A percentile compares a stretch with the other conserved stretches of the same genome.
Evolutionary conservation across 2,888 invertebrate genomes (phyloP).

Genomic region (Helleia helle): DNA sequence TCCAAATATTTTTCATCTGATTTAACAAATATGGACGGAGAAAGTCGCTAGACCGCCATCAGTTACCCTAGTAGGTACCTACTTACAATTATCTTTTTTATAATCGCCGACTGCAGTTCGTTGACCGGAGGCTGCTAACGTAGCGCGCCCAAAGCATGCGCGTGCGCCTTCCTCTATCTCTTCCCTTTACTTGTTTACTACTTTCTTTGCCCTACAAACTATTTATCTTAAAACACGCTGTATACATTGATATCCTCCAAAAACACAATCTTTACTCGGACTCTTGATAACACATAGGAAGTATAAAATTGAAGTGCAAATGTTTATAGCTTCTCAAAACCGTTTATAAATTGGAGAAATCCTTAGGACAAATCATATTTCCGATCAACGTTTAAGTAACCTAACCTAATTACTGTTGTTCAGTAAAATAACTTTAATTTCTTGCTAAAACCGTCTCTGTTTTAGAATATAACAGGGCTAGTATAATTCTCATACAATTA

Average conservation of each 20-base stretch:
- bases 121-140: slow-evolving; percentile 64
- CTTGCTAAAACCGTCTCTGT: too few species aligned
- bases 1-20: background rate
- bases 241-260: too few species aligned
- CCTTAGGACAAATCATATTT: too few species aligned
- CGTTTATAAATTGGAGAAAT: too few species aligned
- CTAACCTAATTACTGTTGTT: too few species aligned
- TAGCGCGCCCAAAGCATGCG: slow-evolving; percentile 54
- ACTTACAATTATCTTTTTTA: slow-evolving; percentile 60
- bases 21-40: slow-evolving; percentile 13
- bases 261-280: background rate
- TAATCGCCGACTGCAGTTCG: slow-evolving; percentile 59
- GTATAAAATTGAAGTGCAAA: too few species aligned
- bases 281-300: too few species aligned
- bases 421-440: too few species aligned
- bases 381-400: too few species aligned
- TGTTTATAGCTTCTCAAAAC: too few species aligned
- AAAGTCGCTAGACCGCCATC: slow-evolving; percentile 15
- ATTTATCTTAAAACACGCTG: slow-evolving; percentile 12
- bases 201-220: slow-evolving; percentile 33
- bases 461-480: too few species aligned
- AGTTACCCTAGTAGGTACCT: slow-evolving; percentile 24
- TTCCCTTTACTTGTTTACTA: slow-evolving; percentile 34
- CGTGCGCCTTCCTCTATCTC: slow-evolving; percentile 56
- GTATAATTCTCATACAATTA: too few species aligned